Percentiles rank a stretch among this genome's conserved stretches.
phyloP scores from a whole-genome alignment of 1,140 invertebrate genomes.

The Papilio xuthus region DNA sequence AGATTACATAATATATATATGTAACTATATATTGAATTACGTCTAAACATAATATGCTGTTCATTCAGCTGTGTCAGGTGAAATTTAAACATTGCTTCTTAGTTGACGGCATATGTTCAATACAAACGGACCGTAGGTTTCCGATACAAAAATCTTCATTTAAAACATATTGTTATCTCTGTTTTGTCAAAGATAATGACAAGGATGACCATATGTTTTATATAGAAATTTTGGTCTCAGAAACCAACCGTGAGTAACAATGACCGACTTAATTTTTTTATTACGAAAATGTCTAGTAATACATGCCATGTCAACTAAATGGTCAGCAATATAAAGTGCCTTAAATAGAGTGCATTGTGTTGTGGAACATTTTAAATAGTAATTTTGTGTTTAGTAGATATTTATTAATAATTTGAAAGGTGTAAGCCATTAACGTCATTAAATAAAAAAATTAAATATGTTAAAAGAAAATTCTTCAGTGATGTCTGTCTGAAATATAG shows the following conservation, averaged over 20 bases:
- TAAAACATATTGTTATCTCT: no score
- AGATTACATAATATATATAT: constrained; percentile 21
- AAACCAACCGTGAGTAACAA: no score
- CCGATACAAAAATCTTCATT: no score
- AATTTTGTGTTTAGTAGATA: no score
- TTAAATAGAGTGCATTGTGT: neutral
- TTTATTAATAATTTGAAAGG: neutral
- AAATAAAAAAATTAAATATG: neutral
- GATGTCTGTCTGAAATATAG: neutral
- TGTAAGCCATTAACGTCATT: neutral
- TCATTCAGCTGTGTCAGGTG: constrained; percentile 22
- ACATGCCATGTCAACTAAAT: neutral
- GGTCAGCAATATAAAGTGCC: neutral
- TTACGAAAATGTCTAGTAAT: neutral
- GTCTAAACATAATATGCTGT: neutral
- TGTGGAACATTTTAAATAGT: neutral
- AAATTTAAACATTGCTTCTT: constrained; percentile 19
- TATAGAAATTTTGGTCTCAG: no score
- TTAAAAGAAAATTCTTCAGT: neutral
- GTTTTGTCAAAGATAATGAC: no score
- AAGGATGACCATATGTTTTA: no score
- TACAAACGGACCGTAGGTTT: no score
- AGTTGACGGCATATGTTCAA: neutral
- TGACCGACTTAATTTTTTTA: neutral
- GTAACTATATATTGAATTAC: constrained; percentile 18